Conservation (phyloP, 2,113 vertebrate genomes). For the Blennius ocellaris region DNA sequence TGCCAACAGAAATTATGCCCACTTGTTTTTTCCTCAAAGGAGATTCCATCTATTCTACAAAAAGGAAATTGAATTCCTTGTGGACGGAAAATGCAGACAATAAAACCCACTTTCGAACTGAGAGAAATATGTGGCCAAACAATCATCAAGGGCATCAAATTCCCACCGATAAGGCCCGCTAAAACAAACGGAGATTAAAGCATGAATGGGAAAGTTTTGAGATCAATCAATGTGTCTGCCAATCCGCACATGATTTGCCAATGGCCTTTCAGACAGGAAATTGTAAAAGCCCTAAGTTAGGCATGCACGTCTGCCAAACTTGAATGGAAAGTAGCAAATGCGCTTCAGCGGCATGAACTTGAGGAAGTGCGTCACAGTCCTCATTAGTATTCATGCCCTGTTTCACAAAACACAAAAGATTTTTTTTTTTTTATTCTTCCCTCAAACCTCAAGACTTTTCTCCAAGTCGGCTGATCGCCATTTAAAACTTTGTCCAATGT, state of each 20-base stretch:
- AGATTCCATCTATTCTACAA: constrained; percentile 4
- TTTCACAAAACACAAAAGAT: constrained; percentile 34
- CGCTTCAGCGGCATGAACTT: constrained; percentile 23
- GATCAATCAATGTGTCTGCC: constrained; percentile 60
- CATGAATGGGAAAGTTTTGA: constrained; percentile 31
- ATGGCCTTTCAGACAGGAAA: constrained; percentile 14
- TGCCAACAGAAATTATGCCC: constrained; percentile 27
- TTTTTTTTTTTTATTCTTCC: background rate
- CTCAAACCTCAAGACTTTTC: constrained; percentile 12
- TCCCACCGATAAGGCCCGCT: constrained; percentile 13
- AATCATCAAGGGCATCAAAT: constrained; percentile 27
- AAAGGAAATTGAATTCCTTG: constrained; percentile 22
- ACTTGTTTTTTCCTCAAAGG: background rate
- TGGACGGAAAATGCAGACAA: background rate
- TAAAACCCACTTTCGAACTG: constrained; percentile 8
- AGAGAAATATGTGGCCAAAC: constrained; percentile 21
- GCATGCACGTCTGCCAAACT: constrained; percentile 39
- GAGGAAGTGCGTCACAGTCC: constrained; percentile 9
- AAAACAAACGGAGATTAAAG: constrained; percentile 36
- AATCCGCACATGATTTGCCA: constrained; percentile 41
- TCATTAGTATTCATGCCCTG: constrained; percentile 24
- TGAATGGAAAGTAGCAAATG: constrained; percentile 51
- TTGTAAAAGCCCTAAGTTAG: constrained; percentile 49
- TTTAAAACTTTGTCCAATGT: constrained; percentile 14
- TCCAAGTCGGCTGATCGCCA: background rate